Evolutionary conservation across 2,888 invertebrate species (phyloP).

Genomic region (Stenodera caucasica): DNA sequence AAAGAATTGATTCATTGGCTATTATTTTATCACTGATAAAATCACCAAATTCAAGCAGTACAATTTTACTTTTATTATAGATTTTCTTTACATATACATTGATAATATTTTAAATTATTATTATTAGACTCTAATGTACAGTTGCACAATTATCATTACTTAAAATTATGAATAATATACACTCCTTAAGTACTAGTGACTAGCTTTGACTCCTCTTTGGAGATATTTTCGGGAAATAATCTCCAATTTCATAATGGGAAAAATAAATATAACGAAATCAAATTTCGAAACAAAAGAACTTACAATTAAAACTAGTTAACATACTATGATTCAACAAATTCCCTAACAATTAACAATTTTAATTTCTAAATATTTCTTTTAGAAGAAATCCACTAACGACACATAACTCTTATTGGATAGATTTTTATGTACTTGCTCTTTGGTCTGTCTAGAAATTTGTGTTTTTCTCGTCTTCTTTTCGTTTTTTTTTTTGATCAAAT

Average conservation of each 20-base stretch:
- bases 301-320: slow-evolving; percentile 33
- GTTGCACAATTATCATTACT: slow-evolving; percentile 17
- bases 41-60: slow-evolving; percentile 16
- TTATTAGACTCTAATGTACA: slow-evolving; percentile 24
- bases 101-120: slow-evolving; percentile 17
- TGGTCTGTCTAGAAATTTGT: slow-evolving; percentile 31
- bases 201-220: slow-evolving; percentile 25
- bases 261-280: slow-evolving; percentile 14
- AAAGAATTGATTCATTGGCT: slow-evolving; percentile 31
- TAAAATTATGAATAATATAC: slow-evolving; percentile 22
- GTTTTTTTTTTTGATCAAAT: background rate
- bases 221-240: slow-evolving; percentile 8
- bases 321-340: slow-evolving; percentile 22
- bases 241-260: slow-evolving; percentile 12
- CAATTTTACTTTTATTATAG: slow-evolving; percentile 17
- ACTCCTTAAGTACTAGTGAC: slow-evolving; percentile 30
- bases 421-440: slow-evolving; percentile 28
- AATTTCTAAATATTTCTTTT: background rate
- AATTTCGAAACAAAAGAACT: background rate
- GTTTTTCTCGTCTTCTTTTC: background rate
- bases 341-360: slow-evolving; percentile 22
- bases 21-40: background rate
- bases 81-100: slow-evolving; percentile 18
- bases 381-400: slow-evolving; percentile 4
- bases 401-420: slow-evolving; percentile 15